These are phyloP conservation scores for Alosa alosa DNA, from an alignment of 2,113 vertebrate species.

Conservation along the genomic window DNA sequence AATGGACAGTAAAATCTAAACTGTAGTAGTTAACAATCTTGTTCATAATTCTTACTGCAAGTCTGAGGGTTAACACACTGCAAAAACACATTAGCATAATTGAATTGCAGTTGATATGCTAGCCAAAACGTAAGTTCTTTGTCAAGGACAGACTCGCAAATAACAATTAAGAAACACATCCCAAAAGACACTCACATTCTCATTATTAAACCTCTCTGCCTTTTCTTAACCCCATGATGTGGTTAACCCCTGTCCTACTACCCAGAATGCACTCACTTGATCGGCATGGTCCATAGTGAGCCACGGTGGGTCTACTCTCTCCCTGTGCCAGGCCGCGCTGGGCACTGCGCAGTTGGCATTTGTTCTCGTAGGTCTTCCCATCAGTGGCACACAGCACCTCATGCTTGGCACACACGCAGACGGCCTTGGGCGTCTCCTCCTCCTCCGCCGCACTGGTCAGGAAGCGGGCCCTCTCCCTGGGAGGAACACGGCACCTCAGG, in stretches of 20 bases:
- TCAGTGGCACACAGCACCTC: constrained; percentile 55
- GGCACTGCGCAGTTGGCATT: constrained; percentile 51
- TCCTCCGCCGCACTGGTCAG: neutral
- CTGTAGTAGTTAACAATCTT: neutral
- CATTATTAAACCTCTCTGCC: neutral
- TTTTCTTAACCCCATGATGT: neutral
- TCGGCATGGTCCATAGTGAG: constrained; percentile 57
- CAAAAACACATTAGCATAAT: neutral
- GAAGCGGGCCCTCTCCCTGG: constrained; percentile 20
- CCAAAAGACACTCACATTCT: neutral
- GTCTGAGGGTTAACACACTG: neutral
- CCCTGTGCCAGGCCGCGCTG: constrained; percentile 30
- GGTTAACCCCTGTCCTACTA: neutral
- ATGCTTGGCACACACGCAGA: constrained; percentile 53
- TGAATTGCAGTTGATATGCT: neutral
- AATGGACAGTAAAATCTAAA: neutral
- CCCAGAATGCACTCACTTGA: constrained; percentile 51
- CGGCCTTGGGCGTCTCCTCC: constrained; percentile 38
- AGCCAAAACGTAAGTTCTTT: neutral
- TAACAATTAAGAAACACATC: neutral
- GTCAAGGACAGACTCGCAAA: neutral
- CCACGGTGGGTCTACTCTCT: constrained; percentile 30
- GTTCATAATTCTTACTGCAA: neutral
- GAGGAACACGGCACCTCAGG: constrained; percentile 46
- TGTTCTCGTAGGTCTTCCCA: constrained; percentile 55